Evolutionary conservation across 2,888 invertebrate genomes (phyloP), one percentile per base, ranked within the genome.

Genomic region (Campopleginae sp.): DNA sequence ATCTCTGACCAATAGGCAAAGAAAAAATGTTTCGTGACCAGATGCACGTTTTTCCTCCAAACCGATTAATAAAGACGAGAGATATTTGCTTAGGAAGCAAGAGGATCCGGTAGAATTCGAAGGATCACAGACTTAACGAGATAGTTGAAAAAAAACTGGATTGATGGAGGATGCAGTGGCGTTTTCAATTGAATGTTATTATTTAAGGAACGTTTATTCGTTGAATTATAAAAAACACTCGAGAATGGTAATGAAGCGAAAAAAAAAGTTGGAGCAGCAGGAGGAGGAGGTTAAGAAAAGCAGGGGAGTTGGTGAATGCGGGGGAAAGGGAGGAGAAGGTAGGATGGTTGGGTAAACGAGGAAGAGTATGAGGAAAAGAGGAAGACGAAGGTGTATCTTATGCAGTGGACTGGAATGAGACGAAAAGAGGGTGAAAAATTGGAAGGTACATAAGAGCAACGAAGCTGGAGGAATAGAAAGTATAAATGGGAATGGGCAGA

Each of bases 401-500:
- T 72, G 48, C 23, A 23, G 33, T 51, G 65, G 12, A 51, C 33
- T 38, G 33, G 17, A 76, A 27, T 2, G 76, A 76, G 76, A 76
- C 19, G 65, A 38, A 27, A 63, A 63, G 46, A 44, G 42, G 72
- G 65, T 33, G 23, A 65, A 80, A 23, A 80, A 23, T 82, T 77
- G 14, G 42, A 72, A 72, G 71, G 77, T 44, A 46, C 42, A 78
- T 38, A 74, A 75, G 66, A 68, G 85, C 72, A 82, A 74, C 58
- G 33, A 17, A 70, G 48, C 42, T 17, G 44, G 54, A 19, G 78
- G 70, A 44, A 74, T 72, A 38, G 68, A n/a, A 63, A 76, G 66
- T 23, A 44, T 51, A 68, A 46, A 63, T 44, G 46, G 66, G 48
- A 65, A 81, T 80, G 74, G 63, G 58, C 79, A 75, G 72, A 84